Conservation (phyloP, 1,140 invertebrate species). For the Paralvinella palmiformis region DNA sequence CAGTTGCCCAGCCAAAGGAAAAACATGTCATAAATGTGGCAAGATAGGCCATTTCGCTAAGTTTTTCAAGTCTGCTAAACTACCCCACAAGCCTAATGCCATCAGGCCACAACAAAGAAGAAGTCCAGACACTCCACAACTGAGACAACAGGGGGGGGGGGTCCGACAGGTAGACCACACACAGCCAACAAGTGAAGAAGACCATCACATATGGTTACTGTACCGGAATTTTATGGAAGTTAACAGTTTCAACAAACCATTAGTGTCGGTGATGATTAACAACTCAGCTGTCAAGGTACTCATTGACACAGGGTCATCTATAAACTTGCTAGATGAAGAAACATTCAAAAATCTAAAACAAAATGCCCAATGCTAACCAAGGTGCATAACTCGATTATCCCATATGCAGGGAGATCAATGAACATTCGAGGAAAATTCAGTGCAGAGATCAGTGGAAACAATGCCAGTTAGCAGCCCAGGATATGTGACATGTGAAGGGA, state of each 20-base stretch:
- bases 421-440: background rate
- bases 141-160: slow-evolving; percentile 1
- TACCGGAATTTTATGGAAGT: background rate
- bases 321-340: background rate
- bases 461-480: background rate
- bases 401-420: slow-evolving; percentile 2
- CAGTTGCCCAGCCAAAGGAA: background rate
- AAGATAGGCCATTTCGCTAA: slow-evolving; percentile 4
- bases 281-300: background rate
- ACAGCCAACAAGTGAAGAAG: background rate
- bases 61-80: background rate
- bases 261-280: background rate
- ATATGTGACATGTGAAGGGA: background rate
- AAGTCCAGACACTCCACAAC: background rate
- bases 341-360: background rate
- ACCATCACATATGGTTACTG: slow-evolving; percentile 1
- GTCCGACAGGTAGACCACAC: background rate
- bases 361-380: background rate
- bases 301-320: background rate
- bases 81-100: background rate
- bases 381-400: background rate
- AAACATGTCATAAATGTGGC: slow-evolving; percentile 4
- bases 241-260: slow-evolving; percentile 5
- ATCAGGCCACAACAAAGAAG: background rate
- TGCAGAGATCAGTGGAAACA: background rate